Base-by-base conservation (phyloP, 2,113 vertebrate species). In the Mungos mungo region DNA sequence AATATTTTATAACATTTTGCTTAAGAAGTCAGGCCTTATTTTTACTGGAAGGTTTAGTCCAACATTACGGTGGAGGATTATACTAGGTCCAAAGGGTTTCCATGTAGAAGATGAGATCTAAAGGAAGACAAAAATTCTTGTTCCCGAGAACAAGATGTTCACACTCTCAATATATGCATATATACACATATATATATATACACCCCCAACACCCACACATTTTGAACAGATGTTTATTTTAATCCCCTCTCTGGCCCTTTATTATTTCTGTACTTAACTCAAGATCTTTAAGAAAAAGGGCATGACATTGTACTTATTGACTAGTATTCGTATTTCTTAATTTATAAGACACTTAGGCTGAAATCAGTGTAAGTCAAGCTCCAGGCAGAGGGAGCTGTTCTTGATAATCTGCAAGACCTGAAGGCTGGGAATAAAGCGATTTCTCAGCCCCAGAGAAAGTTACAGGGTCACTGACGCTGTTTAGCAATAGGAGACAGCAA, bases 321-420 rank as follows among this genome's bases (percentile, higher is more conserved):
- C 27, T 52, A 47, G 5, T 45, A 68, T 91, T 93, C 81, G 13
- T 52, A 69, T 80, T 85, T 94, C 31, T 63, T 35, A 88, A 23
- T 93, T 90, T 96, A 29, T 47, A 52, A 52, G 57, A 66, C 25
- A 63, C 72, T 93, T 33, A 41, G 45, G 33, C 50, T 77, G 54
- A 82, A 65, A 85, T 96, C 38, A 87, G 13, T 52, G 25, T 1
- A 33, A 92, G 69, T 87, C 65, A 88, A 88, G 45, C 82, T 88
- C 45, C 25, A 93, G 66, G 71, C 33, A 81, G 25, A 90, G 45
- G 27, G 47, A 85, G 10, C 2, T 80, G 86, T 97, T 66, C 50
- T 95, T 96, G 60, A 72, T 91, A 82, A 66, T 84, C 54, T 93
- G 65, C 92, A 72, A 88, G 92, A 69, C 57, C 65, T 81, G 5